Evolutionary conservation across 1,140 invertebrate genomes (phyloP), one percentile per base, ranked within the genome.

Genomic region (Thrips palmi): DNA sequence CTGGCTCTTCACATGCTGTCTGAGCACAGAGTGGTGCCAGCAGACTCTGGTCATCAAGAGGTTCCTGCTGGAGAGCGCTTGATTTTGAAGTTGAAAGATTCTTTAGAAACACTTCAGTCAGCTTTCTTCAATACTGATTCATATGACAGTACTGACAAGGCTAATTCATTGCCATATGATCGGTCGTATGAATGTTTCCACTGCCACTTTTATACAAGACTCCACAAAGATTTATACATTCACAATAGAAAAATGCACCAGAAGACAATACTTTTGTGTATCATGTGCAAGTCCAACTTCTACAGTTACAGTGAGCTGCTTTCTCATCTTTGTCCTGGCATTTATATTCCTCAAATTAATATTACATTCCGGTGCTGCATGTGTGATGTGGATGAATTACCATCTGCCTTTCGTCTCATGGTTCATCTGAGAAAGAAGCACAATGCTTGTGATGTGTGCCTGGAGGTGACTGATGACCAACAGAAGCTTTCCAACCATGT

Each of bases 231-330:
- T 56, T 62, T 84, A 8, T 83, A 80, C 57, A 61, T 78, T 44
- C 81, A 86, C 53, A 84, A 84, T 54, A 63, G 79, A 33, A 79
- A 82, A 58, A 71, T 79, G 65, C 81, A 86, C 58, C 71, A 79
- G 45, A 84, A 81, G 54, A 71, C 75, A 19, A 73, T 78, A 40
- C 61, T 82, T 25, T 54, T 77, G 24, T 86, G 81, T 58, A 69
- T 77, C 40, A 83, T 86, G 79, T 86, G 81, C 53, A 81, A 82
- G 59, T 69, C 71, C 18, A 80, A 75, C 49, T 84, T 84, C 61
- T 80, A 76, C 52, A 81, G 72, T 58, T 84, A 82, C 52, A 84
- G 79, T 57, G 80, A 86, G 56, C 57, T 86, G 28, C 54, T 84
- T 21, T 84, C 79, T 59, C 81, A 86, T 57, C 63, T 83, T 33